These are phyloP conservation scores for Cavia aperea DNA, from an alignment of 2,113 vertebrate genomes.

Conservation along the genomic window DNA sequence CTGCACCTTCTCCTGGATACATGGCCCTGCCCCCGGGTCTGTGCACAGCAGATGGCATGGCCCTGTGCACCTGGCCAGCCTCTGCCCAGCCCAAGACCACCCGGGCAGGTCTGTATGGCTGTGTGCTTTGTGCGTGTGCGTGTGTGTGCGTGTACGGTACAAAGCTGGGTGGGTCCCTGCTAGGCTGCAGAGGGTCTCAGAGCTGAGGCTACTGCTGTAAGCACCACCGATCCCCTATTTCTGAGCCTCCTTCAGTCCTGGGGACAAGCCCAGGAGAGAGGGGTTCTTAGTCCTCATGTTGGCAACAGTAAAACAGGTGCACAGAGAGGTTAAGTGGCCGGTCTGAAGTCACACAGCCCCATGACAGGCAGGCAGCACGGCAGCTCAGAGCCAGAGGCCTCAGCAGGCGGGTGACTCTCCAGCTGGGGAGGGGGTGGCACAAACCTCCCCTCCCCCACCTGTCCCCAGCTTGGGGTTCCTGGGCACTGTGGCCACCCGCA, in stretches of 20 bases:
- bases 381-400: not conserved
- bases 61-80: not conserved
- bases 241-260: not conserved
- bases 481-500: not conserved
- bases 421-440: rapidly evolving
- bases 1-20: not conserved
- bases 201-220: not conserved
- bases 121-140: not conserved
- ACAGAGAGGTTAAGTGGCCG: not conserved
- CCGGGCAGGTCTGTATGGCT: not conserved
- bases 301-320: not conserved
- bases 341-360: not conserved
- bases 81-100: not conserved
- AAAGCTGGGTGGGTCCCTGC: rapidly evolving
- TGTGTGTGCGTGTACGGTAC: not conserved
- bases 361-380: not conserved
- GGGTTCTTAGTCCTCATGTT: not conserved
- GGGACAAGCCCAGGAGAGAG: not conserved
- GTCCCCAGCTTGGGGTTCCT: not conserved
- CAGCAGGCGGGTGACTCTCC: not conserved
- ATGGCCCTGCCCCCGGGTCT: not conserved
- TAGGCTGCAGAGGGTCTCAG: not conserved
- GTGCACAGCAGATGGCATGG: not conserved
- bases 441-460: not conserved
- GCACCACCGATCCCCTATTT: not conserved